Evolutionary conservation across 2,113 vertebrate genomes (phyloP).

Genomic region (Caranx melampygus): DNA sequence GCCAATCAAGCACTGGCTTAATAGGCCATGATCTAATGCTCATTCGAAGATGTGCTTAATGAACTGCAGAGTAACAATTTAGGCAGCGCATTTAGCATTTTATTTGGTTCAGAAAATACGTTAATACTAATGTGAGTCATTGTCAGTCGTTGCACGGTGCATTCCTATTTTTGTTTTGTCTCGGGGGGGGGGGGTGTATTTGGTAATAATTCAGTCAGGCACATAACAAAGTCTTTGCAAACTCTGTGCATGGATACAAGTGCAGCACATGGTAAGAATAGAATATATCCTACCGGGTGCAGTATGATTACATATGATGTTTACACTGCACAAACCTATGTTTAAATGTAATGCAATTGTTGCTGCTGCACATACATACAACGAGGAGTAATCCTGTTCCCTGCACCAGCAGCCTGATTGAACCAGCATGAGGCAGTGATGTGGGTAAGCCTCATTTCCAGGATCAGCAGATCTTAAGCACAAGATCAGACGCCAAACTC

Average conservation of each 20-base stretch:
- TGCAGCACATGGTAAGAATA: background rate
- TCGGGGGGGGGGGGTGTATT: background rate
- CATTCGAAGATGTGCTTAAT: constrained; percentile 56
- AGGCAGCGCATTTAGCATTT: constrained; percentile 60
- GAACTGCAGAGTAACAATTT: constrained; percentile 65
- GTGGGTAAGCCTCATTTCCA: constrained; percentile 42
- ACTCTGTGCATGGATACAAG: background rate
- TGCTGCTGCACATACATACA: background rate
- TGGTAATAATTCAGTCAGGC: constrained; percentile 26
- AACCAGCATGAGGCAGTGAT: background rate
- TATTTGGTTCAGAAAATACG: constrained; percentile 57
- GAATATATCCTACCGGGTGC: background rate
- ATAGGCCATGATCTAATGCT: constrained; percentile 70
- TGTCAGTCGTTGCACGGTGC: constrained; percentile 12
- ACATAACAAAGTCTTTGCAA: background rate
- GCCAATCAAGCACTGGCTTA: constrained; percentile 66
- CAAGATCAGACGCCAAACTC: constrained; percentile 37
- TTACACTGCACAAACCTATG: background rate
- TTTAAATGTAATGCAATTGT: constrained; percentile 9
- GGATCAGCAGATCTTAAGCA: constrained; percentile 53
- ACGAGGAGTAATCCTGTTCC: constrained; percentile 16
- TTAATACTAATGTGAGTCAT: constrained; percentile 65
- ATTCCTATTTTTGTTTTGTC: constrained; percentile 15
- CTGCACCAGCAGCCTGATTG: constrained; percentile 8
- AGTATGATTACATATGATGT: background rate